These are phyloP conservation scores for Ciconia stormi DNA, from an alignment of 2,113 vertebrate species.

Conservation along the genomic window DNA sequence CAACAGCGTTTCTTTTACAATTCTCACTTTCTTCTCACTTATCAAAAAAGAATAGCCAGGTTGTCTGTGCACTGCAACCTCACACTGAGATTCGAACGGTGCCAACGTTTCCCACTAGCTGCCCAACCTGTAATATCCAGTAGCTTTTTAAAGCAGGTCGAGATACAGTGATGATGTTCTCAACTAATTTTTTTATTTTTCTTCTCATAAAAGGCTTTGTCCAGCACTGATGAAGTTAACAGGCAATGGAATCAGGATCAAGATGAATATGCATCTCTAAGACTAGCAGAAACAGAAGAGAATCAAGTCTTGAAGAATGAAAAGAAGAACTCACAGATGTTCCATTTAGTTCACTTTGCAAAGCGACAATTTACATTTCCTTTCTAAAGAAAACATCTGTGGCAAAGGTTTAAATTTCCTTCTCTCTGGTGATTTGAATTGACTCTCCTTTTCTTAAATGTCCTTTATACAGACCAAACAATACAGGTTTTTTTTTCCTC, in stretches of 20 bases:
- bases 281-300: background rate
- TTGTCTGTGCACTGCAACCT: background rate
- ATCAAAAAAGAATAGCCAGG: background rate
- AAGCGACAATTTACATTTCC: background rate
- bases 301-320: background rate
- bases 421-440: background rate
- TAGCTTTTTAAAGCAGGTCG: background rate
- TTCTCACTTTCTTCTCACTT: background rate
- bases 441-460: background rate
- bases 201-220: background rate
- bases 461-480: background rate
- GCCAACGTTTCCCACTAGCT: background rate
- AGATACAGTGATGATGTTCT: background rate
- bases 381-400: conserved; percentile 27
- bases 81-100: background rate
- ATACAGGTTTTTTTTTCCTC: background rate
- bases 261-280: background rate
- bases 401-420: conserved; percentile 29
- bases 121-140: background rate
- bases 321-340: conserved; percentile 38
- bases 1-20: background rate
- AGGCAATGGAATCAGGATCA: background rate
- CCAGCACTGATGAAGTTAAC: background rate
- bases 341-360: conserved; percentile 34
- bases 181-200: background rate